phyloP scores from a whole-genome alignment of 2,888 invertebrate genomes.

The Meganola albula region DNA sequence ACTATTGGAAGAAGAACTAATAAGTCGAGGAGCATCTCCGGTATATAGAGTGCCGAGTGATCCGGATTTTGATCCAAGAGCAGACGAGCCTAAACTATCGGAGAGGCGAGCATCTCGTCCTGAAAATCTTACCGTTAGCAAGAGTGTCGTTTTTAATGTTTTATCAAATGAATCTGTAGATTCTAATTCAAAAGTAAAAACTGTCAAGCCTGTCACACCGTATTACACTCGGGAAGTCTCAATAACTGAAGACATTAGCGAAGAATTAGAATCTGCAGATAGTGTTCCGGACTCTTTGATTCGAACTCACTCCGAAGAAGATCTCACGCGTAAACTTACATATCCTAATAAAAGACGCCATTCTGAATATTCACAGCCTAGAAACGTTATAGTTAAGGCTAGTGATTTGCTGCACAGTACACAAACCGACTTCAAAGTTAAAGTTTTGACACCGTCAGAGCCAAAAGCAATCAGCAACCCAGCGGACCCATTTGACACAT shows the following conservation, averaged over 20 bases:
- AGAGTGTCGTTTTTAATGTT: conserved; percentile 74
- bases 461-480: conserved; percentile 62
- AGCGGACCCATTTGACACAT: conserved; percentile 92
- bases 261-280: conserved; percentile 81
- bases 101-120: conserved; percentile 81
- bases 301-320: conserved; percentile 81
- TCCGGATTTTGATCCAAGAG: conserved; percentile 90
- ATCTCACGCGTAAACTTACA: conserved; percentile 72
- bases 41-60: conserved; percentile 79
- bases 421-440: conserved; percentile 61
- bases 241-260: conserved; percentile 72
- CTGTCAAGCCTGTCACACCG: conserved; percentile 86
- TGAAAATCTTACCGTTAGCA: conserved; percentile 74
- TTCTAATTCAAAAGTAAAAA: conserved; percentile 79
- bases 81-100: conserved; percentile 70
- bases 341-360: conserved; percentile 64
- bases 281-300: conserved; percentile 77
- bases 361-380: conserved; percentile 65
- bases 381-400: conserved; percentile 39
- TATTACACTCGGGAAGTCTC: conserved; percentile 84
- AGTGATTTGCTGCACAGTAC: conserved; percentile 56
- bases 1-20: conserved; percentile 85
- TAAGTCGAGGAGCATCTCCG: conserved; percentile 63
- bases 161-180: conserved; percentile 58
- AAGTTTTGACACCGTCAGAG: conserved; percentile 80